Evolutionary conservation across 2,113 vertebrate species (phyloP), one percentile per base, ranked within the genome.

Genomic region (Myotis yumanensis): DNA sequence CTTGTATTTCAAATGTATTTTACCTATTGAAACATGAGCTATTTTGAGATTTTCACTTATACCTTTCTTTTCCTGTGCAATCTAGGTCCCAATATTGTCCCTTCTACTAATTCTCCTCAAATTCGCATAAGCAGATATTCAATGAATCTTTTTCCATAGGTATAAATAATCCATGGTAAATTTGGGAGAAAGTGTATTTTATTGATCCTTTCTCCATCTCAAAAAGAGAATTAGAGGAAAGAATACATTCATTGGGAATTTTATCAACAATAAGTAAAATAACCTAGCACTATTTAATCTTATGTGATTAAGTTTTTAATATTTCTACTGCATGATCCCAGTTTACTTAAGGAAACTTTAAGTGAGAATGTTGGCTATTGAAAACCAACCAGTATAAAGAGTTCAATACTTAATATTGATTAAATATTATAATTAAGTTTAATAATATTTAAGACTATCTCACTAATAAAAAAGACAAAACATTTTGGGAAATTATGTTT

Each of bases 241-340:
- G 6, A 66, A 62, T 25, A 82, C 68, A 57, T 40, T 25, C 14
- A 32, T 17, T 46, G n/a, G 20, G 32, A 92, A 30, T 85, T 86
- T 89, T 77, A 76, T 66, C 52, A 94, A 18, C 16, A 11, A 18
- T 20, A 59, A 81, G 18, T 23, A 73, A 73, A 84, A 69, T 75
- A 87, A 75, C 20, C 28, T 54, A 83, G 9, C 10, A 66, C 1
- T 32, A 22, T 46, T 76, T 37, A 82, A n/a, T 82, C 10, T 64
- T 6, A 11, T 30, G 17, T 35, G 18, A 66, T 81, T 85, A 69
- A 48, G 3, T 62, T 93, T 87, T 80, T 85, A 75, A 96, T 94
- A 81, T 90, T 96, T 88, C 15, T 43, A 23, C 20, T 92, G 82
- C 69, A 59, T 43, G 20, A 96, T 88, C 90, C 73, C n/a, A 35